Evolutionary conservation across 2,888 invertebrate genomes (phyloP).

Genomic region (Listrodromus nycthemerus): DNA sequence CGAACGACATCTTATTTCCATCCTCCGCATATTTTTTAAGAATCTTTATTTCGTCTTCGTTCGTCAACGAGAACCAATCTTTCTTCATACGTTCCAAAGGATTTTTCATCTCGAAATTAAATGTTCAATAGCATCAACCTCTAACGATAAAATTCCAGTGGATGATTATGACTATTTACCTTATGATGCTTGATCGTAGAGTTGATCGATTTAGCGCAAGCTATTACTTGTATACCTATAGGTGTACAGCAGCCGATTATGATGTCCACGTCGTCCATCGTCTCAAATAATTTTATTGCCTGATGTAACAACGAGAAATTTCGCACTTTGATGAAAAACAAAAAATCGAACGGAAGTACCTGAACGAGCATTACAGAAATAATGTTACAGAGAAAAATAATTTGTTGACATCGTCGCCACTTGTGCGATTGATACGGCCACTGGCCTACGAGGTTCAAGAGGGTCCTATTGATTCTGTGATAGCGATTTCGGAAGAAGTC

Average conservation of each 20-base stretch:
- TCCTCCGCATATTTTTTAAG: conserved; percentile 35
- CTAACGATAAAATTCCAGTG: not conserved
- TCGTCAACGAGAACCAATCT: conserved; percentile 19
- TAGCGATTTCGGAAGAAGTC: conserved; percentile 22
- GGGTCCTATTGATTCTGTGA: not conserved
- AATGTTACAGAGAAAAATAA: conserved; percentile 3
- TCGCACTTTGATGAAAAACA: not conserved
- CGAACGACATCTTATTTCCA: conserved; percentile 26
- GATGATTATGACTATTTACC: not conserved
- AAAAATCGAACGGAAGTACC: not conserved
- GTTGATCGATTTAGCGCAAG: not conserved
- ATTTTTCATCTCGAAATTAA: conserved; percentile 18
- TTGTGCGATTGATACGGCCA: conserved; percentile 18
- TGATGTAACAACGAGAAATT: not conserved
- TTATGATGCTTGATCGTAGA: not conserved
- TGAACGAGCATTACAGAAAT: not conserved
- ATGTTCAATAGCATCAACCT: not conserved
- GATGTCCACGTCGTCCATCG: not conserved
- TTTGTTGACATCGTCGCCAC: conserved; percentile 13
- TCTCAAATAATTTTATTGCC: conserved; percentile 56
- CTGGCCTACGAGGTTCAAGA: conserved; percentile 1
- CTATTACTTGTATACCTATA: not conserved
- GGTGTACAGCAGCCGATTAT: not conserved
- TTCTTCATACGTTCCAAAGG: conserved; percentile 18
- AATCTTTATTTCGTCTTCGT: conserved; percentile 23